Evolutionary conservation across 2,888 invertebrate species (phyloP), one percentile per base, ranked within the genome.

Genomic region (Monopis laevigella): DNA sequence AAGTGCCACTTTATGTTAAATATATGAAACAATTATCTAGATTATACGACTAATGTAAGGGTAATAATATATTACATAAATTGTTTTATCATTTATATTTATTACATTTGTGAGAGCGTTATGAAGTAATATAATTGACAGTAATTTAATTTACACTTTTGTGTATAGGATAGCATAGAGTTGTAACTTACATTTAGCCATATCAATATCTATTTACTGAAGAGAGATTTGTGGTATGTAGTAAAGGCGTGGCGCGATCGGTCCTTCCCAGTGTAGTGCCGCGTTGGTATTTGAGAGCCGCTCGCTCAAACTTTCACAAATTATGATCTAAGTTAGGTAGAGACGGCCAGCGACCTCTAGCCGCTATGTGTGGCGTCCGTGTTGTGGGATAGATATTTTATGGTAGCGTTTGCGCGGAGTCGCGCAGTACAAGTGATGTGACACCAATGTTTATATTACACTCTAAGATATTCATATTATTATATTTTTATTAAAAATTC

Each of bases 1-100:
- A 86, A 86, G 87, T 87, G 87, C 87, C 87, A 87, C 87, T 86
- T 86, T 86, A 86, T 85, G 86, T 86, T 86, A 84, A 86, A 86
- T 74, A 75, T 74, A 75, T 83, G 74, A 82, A 73, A 81, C 78
- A 81, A 82, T 82, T 82, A 82, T 82, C 75, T 82, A 82, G 81
- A 81, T 77, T 80, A 80, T 80, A 80, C 78, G 78, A 80, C 68
- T 80, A 81, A 73, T 68, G 64, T 82, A 82, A 82, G 81, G 77
- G 78, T 80, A 82, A 78, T 81, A 81, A 80, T 78, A 70, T 74
- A 73, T 75, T 74, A 72, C 72, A 74, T 74, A 80, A 80, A 81
- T 81, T 81, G 82, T 82, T 82, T 81, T 82, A 82, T 82, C 81
- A 82, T 82, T 82, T 82, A n/a, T n/a, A n/a, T 82, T 78, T 80